Conservation (phyloP, 1,140 invertebrate species). For the Nasonia giraulti region DNA sequence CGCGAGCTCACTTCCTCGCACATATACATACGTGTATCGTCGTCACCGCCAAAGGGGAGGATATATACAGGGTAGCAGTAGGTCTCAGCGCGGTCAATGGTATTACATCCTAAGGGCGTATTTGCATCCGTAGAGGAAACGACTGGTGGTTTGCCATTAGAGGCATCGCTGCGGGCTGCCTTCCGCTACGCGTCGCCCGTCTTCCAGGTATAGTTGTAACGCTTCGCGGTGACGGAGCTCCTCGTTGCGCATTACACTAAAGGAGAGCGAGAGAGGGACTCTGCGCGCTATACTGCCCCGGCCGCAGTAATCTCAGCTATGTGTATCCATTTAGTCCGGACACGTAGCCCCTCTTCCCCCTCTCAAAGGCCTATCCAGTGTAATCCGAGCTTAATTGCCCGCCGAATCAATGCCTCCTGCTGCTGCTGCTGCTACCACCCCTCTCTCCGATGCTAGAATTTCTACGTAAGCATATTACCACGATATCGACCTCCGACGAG, state of each 20-base stretch:
- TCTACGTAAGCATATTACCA: conserved; percentile 41
- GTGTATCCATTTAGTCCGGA: conserved; percentile 70
- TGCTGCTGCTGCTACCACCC: conserved; percentile 31
- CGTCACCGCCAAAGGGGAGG: no score
- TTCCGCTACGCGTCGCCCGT: not conserved
- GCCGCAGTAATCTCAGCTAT: conserved; percentile 70
- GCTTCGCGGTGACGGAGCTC: not conserved
- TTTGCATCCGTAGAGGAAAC: conserved; percentile 47
- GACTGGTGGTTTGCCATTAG: conserved; percentile 52
- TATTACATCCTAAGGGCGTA: conserved; percentile 53
- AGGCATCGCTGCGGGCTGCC: conserved; percentile 24
- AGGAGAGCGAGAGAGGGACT: not conserved
- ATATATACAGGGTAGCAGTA: not conserved
- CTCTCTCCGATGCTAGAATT: conserved; percentile 42
- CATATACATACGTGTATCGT: not conserved
- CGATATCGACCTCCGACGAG: conserved; percentile 23
- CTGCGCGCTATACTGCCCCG: conserved; percentile 40
- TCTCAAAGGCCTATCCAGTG: conserved; percentile 61
- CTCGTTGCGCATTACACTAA: conserved; percentile 30
- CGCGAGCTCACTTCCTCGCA: not conserved
- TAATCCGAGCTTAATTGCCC: conserved; percentile 71
- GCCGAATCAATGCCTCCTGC: conserved; percentile 67
- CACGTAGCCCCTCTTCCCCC: conserved; percentile 58
- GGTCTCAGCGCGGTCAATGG: conserved; percentile 47
- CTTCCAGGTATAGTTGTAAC: not conserved